Conservation (phyloP, 2,888 invertebrate genomes). For the Aleiodes testaceus region DNA sequence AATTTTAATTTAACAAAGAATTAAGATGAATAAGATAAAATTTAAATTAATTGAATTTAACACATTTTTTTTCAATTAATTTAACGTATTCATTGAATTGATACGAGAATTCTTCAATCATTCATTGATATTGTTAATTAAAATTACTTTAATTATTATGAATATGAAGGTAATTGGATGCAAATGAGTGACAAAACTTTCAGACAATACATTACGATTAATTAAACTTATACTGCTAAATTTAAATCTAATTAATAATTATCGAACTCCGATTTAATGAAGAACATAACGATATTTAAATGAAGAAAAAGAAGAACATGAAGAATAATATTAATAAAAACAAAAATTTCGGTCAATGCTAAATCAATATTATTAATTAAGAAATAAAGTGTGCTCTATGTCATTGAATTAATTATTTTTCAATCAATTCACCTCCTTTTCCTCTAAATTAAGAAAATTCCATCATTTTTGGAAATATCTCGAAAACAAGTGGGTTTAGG, state of each 20-base stretch:
- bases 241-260: constrained; percentile 68
- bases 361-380: constrained; percentile 70
- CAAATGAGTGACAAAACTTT: constrained; percentile 68
- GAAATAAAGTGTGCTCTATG: constrained; percentile 72
- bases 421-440: not conserved
- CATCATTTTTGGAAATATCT: no score
- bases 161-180: constrained; percentile 66
- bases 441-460: no score
- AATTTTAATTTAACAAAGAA: constrained; percentile 51
- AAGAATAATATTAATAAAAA: constrained; percentile 25
- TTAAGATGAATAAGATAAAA: no score
- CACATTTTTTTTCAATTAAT: not conserved
- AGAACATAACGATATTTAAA: constrained; percentile 59
- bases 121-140: not conserved
- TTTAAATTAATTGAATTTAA: constrained; percentile 7
- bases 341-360: constrained; percentile 70
- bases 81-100: constrained; percentile 5
- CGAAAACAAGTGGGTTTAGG: no score
- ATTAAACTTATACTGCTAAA: constrained; percentile 71
- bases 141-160: not conserved
- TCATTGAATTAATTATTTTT: constrained; percentile 52
- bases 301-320: constrained; percentile 35
- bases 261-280: constrained; percentile 63
- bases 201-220: constrained; percentile 72
- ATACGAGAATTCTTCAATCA: constrained; percentile 40